Percentiles rank a stretch among this genome's conserved stretches.
phyloP scores from a whole-genome alignment of 2,113 vertebrate genomes.

The Tyrannus savana region DNA sequence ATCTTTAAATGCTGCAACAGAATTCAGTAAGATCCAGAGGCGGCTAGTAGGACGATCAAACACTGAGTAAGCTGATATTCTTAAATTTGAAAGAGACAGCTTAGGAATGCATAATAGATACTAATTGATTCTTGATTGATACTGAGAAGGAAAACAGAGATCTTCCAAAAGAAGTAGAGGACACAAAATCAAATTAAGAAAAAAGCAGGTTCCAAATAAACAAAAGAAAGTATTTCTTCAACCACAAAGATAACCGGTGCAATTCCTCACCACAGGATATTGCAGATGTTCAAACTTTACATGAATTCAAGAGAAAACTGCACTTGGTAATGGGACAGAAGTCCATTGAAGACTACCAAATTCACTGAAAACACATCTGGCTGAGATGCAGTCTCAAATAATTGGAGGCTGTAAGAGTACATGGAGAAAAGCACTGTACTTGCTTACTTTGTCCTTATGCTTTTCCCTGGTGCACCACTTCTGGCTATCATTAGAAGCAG shows the following conservation, averaged over 20 bases:
- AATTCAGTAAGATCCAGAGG: neutral
- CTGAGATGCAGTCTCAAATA: neutral
- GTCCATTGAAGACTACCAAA: neutral
- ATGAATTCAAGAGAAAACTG: neutral
- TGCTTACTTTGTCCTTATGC: neutral
- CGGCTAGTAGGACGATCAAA: neutral
- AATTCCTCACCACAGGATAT: neutral
- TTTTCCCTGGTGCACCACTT: neutral
- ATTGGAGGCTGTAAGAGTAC: neutral
- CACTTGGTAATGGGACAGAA: neutral
- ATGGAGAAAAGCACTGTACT: neutral
- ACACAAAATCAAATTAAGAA: neutral
- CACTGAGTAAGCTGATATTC: neutral
- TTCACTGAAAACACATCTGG: neutral
- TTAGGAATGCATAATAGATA: neutral
- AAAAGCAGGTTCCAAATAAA: neutral
- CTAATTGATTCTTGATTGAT: neutral
- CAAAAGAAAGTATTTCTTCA: conserved; percentile 15
- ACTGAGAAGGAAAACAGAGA: neutral
- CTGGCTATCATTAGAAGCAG: conserved; percentile 14
- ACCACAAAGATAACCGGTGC: neutral
- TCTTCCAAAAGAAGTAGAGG: neutral
- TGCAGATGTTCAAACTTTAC: conserved; percentile 26
- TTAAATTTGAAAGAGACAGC: neutral
- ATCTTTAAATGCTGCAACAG: neutral